Base-by-base conservation (phyloP, 2,888 invertebrate species). In the Chymomyza amoena region DNA sequence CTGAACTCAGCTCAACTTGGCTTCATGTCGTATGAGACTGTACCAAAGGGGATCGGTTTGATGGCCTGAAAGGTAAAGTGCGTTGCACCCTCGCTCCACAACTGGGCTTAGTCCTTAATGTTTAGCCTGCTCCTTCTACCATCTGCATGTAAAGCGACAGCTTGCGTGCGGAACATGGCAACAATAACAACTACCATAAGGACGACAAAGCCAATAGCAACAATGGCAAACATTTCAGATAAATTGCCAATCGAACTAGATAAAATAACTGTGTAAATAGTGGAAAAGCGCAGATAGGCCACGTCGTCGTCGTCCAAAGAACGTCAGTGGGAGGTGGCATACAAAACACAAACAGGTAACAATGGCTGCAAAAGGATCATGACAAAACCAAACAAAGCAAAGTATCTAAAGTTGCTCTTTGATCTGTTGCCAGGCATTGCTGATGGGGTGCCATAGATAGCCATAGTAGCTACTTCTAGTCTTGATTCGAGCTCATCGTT, bases 201-300 rank as follows among this genome's bases (percentile, higher is more conserved):
- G n/a, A 28, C 54, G 9, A 54, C 54, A 54, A 54, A 16, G 20
- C 16, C 54, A 54, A 54, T 20, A 54, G 20, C 54, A 54, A 54
- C 54, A 54, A 64, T 32, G 13, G 60, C 61, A 66, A 70, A 60
- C 79, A 73, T 78, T 87, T 72, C 61, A 82, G 76, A 87, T 84
- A 84, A 84, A 84, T 84, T 87, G 87, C 84, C 87, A 84, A 87
- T 87, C 87, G 84, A 87, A 84, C 79, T 78, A 87, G 87, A 84
- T 84, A 87, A 80, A 84, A 87, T 82, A 79, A 85, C 74, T 82
- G 87, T 80, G 79, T 79, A 87, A 87, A 84, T 80, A 84, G 87
- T 82, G 80, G 78, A 87, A 80, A 70, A 76, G 80, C 80, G 77
- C 72, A 81, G 82, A 84, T 86, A 84, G 81, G 73, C 76, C 68